Evolutionary conservation across 2,113 vertebrate genomes (phyloP).

Genomic region (Chaetorhynchus papuensis): DNA sequence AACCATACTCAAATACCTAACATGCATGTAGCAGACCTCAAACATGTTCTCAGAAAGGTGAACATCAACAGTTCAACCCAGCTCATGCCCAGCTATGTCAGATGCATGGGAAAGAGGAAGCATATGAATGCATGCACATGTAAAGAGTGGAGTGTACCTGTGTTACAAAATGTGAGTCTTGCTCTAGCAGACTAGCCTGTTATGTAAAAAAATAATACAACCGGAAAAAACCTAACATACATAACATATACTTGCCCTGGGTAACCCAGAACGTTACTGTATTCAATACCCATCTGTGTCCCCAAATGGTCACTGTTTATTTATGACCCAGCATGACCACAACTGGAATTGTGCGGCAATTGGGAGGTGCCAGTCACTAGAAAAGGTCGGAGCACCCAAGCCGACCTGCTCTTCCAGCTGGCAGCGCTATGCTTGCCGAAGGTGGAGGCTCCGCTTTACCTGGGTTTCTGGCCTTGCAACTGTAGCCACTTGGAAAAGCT

Average conservation of each 20-base stretch:
- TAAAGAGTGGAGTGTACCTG: background rate
- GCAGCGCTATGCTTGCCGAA: rapidly evolving
- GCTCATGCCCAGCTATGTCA: background rate
- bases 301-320: background rate
- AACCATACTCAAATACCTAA: background rate
- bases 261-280: background rate
- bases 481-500: background rate
- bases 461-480: background rate
- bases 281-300: background rate
- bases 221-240: background rate
- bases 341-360: background rate
- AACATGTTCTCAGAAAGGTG: background rate
- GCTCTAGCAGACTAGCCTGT: background rate
- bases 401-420: background rate
- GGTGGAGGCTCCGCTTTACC: rapidly evolving
- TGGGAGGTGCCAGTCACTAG: rapidly evolving
- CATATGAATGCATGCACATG: background rate
- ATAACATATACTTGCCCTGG: too few relatives aligned
- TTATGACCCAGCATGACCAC: rapidly evolving
- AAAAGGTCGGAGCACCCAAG: background rate
- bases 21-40: background rate
- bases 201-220: background rate
- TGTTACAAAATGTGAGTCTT: background rate
- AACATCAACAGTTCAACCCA: background rate
- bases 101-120: background rate